Evolutionary conservation across 2,797 vertebrate species (phyloP).

Genomic region (Darevskia mixta): DNA sequence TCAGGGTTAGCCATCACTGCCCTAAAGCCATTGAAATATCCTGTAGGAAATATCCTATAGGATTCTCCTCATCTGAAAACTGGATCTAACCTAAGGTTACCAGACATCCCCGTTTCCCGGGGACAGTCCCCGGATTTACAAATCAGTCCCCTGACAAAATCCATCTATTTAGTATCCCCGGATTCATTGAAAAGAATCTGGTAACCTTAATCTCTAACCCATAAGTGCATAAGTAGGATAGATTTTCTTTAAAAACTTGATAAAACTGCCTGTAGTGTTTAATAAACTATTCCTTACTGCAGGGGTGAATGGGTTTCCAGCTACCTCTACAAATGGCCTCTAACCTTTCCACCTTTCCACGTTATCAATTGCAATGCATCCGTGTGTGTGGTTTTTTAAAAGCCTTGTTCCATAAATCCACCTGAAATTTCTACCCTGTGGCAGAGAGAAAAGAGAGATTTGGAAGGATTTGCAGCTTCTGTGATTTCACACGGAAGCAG

Average conservation of each 20-base stretch:
- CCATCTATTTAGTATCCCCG: no score
- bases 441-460: conserved; percentile 5
- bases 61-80: no score
- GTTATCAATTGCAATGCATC: conserved; percentile 9
- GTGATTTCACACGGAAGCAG: conserved; percentile 25
- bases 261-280: background rate
- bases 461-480: conserved; percentile 32
- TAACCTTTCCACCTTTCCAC: background rate
- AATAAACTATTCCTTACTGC: background rate
- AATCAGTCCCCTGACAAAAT: no score
- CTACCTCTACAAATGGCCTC: background rate
- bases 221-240: no score
- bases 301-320: background rate
- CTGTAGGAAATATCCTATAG: no score
- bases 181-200: no score
- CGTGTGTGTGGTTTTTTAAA: background rate
- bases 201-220: no score
- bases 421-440: conserved; percentile 12
- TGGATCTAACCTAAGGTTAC: no score
- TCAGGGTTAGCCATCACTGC: no score
- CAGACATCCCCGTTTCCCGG: no score
- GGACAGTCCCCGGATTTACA: no score
- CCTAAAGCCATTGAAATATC: no score
- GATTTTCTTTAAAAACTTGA: background rate
- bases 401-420: conserved; percentile 4